Evolutionary conservation across 1,140 invertebrate species (phyloP), one percentile per base, ranked within the genome.

Genomic region (Phthorimaea operculella): DNA sequence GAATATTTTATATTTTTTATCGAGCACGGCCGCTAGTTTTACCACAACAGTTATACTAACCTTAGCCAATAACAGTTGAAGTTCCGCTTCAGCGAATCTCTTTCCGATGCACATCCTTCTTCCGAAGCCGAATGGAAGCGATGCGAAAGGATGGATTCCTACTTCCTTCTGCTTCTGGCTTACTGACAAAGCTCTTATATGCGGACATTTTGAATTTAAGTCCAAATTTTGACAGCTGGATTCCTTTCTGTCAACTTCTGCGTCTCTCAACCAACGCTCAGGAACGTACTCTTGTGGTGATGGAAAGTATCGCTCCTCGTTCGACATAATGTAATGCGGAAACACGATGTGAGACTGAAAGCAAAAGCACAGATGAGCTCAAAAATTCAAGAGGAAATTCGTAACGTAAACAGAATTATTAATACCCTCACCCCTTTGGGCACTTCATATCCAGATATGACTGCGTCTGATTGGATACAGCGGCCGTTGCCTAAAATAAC

Each of bases 401-500:
- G 36, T 18, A 18, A 51, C 52, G 44, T 47, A 47, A 47, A 47
- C 44, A 15, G 44, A 47, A 47, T 47, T 47, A 50, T 50, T 50
- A 50, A 50, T 50, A 50, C 15, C 78, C 87, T 88, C 89, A 96
- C 95, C 67, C 94, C 94, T 88, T 94, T 94, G 28, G 96, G 96
- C 60, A 98, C 90, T 60, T 90, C 87, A 70, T 95, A 97, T 54
- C 94, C 94, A 54, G 89, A 89, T 60, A 98, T 90, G 18, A 93
- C 83, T 0, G 93, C 89, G 71, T 96, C 92, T 51, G 90, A 89
- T 62, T 93, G 91, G 57, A 94, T 87, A 63, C 92, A 92, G 61
- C 96, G 87, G 12, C 93, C 92, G 72, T 96, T 94, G 47, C 94
- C 94, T 62, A 96, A 90, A 18, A 96, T 94, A 11, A 96, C 94